A percentile compares a stretch with the other conserved stretches of the same genome.
Evolutionary conservation across 2,797 vertebrate species (phyloP).

Genomic region (Muscicapa comitata): DNA sequence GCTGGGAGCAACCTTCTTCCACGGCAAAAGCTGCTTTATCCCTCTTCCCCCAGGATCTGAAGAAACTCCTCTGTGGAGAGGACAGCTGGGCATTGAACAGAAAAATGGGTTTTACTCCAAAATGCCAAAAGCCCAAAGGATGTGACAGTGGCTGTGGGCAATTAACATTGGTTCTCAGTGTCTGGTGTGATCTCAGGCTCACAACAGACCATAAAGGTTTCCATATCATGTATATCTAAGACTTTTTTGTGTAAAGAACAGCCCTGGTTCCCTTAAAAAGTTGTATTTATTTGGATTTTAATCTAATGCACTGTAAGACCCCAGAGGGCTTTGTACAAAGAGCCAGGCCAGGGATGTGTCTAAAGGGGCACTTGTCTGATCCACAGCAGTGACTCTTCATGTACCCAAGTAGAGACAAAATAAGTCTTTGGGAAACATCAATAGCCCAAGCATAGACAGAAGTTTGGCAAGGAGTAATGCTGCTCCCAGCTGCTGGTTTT

Average conservation of each 20-base stretch:
- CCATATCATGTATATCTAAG: neutral
- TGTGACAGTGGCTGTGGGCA: neutral
- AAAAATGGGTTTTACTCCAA: neutral
- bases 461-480: neutral
- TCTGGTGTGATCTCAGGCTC: neutral
- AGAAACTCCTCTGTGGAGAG: neutral
- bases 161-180: neutral
- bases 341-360: neutral
- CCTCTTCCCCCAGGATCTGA: neutral
- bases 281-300: neutral
- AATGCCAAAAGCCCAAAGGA: neutral
- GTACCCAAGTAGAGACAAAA: neutral
- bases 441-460: neutral
- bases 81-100: neutral
- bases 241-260: neutral
- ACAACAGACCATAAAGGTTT: neutral
- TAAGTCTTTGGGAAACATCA: neutral
- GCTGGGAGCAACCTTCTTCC: neutral
- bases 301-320: accelerated
- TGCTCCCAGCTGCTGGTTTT: neutral
- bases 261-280: neutral
- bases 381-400: neutral
- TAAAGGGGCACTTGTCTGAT: neutral
- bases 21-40: neutral
- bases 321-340: neutral